Evolutionary conservation across 2,888 invertebrate species (phyloP).

Genomic region (Tillus elongatus): DNA sequence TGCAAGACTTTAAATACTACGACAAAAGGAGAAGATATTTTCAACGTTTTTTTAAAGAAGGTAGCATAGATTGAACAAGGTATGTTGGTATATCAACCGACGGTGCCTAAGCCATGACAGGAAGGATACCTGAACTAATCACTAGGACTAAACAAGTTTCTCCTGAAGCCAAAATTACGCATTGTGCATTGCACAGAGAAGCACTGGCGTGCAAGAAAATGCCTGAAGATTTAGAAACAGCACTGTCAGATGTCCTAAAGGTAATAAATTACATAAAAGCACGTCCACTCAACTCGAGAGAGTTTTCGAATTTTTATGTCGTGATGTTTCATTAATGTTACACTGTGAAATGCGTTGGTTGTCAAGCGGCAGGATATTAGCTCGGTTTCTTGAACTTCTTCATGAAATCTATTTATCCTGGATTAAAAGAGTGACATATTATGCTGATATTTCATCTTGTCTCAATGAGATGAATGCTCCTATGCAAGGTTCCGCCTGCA

Average conservation of each 20-base stretch:
- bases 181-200: conserved; percentile 6
- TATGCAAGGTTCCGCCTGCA: conserved; percentile 8
- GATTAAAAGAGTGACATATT: conserved; percentile 2
- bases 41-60: too few relatives aligned
- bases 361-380: conserved; percentile 6
- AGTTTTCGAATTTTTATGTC: too few relatives aligned
- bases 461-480: too few relatives aligned
- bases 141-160: conserved; percentile 10
- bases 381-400: conserved; percentile 7
- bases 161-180: conserved; percentile 4
- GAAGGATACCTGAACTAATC: not conserved
- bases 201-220: too few relatives aligned
- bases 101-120: conserved; percentile 2
- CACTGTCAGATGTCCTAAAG: too few relatives aligned
- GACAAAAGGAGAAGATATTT: too few relatives aligned
- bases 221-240: too few relatives aligned
- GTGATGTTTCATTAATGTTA: conserved; percentile 4
- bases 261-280: too few relatives aligned
- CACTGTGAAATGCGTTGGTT: conserved; percentile 7
- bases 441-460: not conserved
- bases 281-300: too few relatives aligned
- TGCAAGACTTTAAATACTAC: too few relatives aligned
- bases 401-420: conserved; percentile 7
- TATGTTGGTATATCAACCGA: conserved; percentile 9
- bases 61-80: conserved; percentile 9